A percentile compares a stretch with the other conserved stretches of the same genome.
Evolutionary conservation across 35 echinoderm and acorn worm genomes (phyloP).

Genomic region (Lytechinus pictus): DNA sequence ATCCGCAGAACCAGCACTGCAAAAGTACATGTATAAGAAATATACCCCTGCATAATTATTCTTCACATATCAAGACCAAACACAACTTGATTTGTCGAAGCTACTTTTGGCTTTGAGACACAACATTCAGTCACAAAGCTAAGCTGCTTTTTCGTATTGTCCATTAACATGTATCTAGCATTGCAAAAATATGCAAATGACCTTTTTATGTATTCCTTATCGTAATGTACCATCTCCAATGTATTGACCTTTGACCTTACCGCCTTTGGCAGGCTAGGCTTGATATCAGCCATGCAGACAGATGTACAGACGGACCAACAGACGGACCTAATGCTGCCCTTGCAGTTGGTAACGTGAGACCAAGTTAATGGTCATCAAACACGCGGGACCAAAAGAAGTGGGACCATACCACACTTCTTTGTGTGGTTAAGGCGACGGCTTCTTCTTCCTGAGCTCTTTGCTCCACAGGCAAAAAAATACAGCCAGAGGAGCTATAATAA

Average conservation of each 20-base stretch:
- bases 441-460: neutral
- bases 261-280: neutral
- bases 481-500: neutral
- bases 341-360: neutral
- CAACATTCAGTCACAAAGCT: neutral
- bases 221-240: neutral
- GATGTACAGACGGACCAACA: neutral
- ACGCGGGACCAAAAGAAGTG: neutral
- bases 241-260: slow-evolving; percentile 2
- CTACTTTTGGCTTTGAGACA: neutral
- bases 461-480: slow-evolving; percentile 10
- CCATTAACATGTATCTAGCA: neutral
- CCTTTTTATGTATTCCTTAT: neutral
- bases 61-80: neutral
- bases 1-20: neutral
- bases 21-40: neutral
- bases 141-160: neutral
- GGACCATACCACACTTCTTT: neutral
- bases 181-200: neutral
- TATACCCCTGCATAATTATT: neutral
- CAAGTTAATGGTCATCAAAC: neutral
- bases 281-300: neutral
- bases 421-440: neutral
- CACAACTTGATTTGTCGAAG: neutral
- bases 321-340: neutral